phyloP scores from a whole-genome alignment of 37 sponge, comb jelly and placozoan genomes.

The Dysidea cf. avara region DNA sequence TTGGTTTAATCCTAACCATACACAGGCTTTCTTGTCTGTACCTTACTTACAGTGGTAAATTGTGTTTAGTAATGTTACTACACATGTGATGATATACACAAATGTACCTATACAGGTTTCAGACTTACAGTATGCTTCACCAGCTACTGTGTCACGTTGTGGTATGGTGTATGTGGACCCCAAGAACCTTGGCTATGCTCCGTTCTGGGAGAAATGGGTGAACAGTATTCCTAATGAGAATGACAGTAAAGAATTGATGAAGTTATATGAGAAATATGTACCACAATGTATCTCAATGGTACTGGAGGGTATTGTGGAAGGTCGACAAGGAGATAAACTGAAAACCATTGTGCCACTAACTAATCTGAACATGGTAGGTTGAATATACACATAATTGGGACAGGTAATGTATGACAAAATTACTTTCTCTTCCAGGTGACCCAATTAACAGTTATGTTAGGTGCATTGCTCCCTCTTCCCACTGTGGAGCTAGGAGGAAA shows the following conservation, averaged over 20 bases:
- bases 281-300: conserved; percentile 77
- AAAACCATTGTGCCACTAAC: conserved; percentile 92
- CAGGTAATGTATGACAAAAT: too few species aligned
- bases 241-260: conserved; percentile 64
- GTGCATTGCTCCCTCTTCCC: conserved; percentile 77
- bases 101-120: conserved; percentile 50
- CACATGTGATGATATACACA: not conserved
- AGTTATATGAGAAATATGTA: conserved; percentile 90
- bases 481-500: conserved; percentile 41
- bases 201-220: conserved; percentile 94
- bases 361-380: conserved; percentile 85
- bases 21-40: not conserved
- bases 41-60: not conserved
- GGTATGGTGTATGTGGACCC: conserved; percentile 99
- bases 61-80: not conserved
- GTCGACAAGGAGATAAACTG: conserved; percentile 83
- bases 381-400: too few species aligned
- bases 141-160: conserved; percentile 98
- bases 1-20: not conserved
- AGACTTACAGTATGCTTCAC: conserved; percentile 98
- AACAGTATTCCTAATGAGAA: conserved; percentile 51
- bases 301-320: conserved; percentile 92
- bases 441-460: conserved; percentile 83
- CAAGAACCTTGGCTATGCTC: conserved; percentile 94
- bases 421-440: conserved; percentile 33